Evolutionary conservation across 1,140 invertebrate species (phyloP), one percentile per base, ranked within the genome.

Genomic region (Zaprionus tsacasi): DNA sequence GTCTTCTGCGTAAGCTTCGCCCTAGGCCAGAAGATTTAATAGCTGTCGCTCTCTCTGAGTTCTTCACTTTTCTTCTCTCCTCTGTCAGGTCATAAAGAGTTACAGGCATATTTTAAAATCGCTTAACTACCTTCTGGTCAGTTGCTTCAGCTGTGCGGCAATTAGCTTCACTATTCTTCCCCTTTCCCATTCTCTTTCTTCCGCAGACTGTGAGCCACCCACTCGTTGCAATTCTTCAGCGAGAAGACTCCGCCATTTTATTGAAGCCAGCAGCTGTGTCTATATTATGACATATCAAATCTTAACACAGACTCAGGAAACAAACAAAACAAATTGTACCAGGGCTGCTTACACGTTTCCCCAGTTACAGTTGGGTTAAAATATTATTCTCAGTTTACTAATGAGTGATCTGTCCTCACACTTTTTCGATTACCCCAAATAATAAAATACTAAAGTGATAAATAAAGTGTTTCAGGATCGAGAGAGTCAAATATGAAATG

Each of bases 261-360:
- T 66, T 77, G 78, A 13, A 52, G 58, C 76, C 71, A 70, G 69
- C 63, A 76, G 82, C 67, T 82, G 82, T 81, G 76, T 81, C 87
- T 91, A 73, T 21, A 78, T 91, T 91, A 91, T 91, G 85, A 91
- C 77, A 76, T 89, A 89, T 86, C 60, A 86, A 83, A 81, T 56
- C 67, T 70, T 65, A 63, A 71, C 70, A 11, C 11, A 33, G 17
- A 5, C 17, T 21, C 2, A 17, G 21, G 21, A 21, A 21, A 21
- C 21, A 21, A 21, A 21, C 21, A 21, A 1, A 21, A 21, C 13
- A n/a, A 54, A 38, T 54, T 52, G 6, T 6, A 6, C 64, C 64
- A 66, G 64, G 64, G 54, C 3, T 48, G 54, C 4, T 3, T 30
- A 0, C 6, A 6, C 27, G 27, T 30, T 5, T 30, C 21, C 21